Evolutionary conservation across 2,797 vertebrate species (phyloP), one percentile per base, ranked within the genome.

Genomic region (Mergus octosetaceus): DNA sequence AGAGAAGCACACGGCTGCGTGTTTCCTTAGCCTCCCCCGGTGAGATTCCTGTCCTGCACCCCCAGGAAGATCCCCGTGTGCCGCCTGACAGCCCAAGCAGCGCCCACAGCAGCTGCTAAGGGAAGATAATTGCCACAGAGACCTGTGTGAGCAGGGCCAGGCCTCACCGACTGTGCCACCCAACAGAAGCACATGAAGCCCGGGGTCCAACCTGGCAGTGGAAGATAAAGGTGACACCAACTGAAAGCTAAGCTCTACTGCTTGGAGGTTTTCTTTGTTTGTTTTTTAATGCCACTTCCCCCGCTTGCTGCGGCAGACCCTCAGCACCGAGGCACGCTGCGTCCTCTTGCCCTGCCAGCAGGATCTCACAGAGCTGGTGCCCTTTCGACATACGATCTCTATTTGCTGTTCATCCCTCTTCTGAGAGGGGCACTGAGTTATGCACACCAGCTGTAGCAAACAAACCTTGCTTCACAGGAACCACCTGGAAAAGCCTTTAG

Each of bases 1-100:
- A 54, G 47, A 60, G 0, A 36, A 60, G 43, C 0, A 0, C 10
- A 56, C 45, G n/a, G 16, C 17, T 0, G 2, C 39, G 45, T 19
- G 20, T 13, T 56, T 72, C 71, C 56, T 11, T 68, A 69, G 64
- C 53, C 45, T 36, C 80, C 54, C 72, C 65, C 28, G 6, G 62
- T 28, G 76, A 80, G 39, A 73, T 36, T 70, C 49, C 68, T 13
- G 27, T 30, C 56, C 62, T 49, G 82, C 80, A 30, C 62, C 56
- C 58, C 65, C 89, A 25, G 16, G 64, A n/a, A 66, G 72, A 4
- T 54, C 90, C 19, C 34, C 19, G 27, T 0, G 0, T 4, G 6
- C 61, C 53, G 47, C 70, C 62, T 47, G 22, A 64, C 45, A 9
- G 7, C 71, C 68, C 53, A 82, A 53, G 49, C 54, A 87, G 91